These are phyloP conservation scores for Lepidothrix coronata DNA, from an alignment of 2,113 vertebrate genomes.

Conservation along the genomic window DNA sequence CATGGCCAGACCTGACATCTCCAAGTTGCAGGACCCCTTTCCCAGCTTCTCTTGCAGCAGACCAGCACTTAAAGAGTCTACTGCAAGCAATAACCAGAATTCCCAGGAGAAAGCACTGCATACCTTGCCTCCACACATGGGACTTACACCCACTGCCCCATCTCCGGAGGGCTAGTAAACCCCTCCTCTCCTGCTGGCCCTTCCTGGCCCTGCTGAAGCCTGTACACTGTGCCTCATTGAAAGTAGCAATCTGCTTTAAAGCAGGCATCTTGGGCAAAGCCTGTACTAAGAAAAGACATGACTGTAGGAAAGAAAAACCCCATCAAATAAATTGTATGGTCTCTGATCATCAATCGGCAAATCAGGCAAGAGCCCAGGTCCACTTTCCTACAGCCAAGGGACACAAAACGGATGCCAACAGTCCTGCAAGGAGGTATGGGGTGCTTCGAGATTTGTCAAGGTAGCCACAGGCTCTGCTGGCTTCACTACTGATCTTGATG, in stretches of 20 bases:
- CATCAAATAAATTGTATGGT: not conserved
- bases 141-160: not conserved
- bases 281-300: not conserved
- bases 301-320: not conserved
- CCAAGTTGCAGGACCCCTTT: not conserved
- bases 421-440: not conserved
- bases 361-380: not conserved
- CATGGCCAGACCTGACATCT: not conserved
- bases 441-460: not conserved
- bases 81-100: not conserved
- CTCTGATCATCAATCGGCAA: not conserved
- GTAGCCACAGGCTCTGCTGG: not conserved
- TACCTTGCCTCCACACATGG: fast-evolving
- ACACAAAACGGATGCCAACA: not conserved
- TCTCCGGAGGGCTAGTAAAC: not conserved
- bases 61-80: not conserved
- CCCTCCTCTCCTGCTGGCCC: not conserved
- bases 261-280: not conserved
- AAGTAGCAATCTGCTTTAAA: not conserved
- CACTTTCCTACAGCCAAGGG: not conserved
- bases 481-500: not conserved
- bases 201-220: not conserved
- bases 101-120: not conserved
- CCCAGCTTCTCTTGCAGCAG: not conserved
- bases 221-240: not conserved